Evolutionary conservation across 2,888 invertebrate species (phyloP), one percentile per base, ranked within the genome.

Genomic region (Drosophila melanocephala): DNA sequence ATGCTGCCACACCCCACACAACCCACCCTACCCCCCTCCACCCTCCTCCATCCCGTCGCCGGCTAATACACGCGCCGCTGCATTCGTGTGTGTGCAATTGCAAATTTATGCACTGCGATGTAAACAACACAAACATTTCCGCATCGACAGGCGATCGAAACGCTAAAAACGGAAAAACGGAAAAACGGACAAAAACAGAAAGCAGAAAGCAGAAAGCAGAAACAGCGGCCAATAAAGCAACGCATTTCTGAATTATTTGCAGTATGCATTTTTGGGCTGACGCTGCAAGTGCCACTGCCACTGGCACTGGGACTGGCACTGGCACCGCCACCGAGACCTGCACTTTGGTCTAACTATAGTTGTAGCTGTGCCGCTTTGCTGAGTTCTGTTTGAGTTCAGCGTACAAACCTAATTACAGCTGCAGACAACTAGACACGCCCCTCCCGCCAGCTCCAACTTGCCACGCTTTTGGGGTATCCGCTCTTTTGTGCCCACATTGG

Each of bases 41-140:
- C 0, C 33, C 12, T 4, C 33, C 12, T 0, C 35, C 14, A 35
- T 14, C 35, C 10, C 33, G 7, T 35, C 5, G 12, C n/a, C n/a
- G 19, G 26, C 50, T 73, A 72, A 74, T 63, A 79, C 75, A 77
- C 75, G 75, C 81, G 66, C 71, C 74, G 75, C 60, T 79, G 77
- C 72, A 72, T 79, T 58, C 55, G 81, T 83, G 77, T 84, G 90
- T 71, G 77, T 83, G 91, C 88, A 90, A 90, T 85, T 86, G 87
- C 90, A 89, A 91, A 87, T 91, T 87, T 87, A 87, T 87, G 87
- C 86, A 87, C 88, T 87, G 78, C 83, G 83, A 75, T 87, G 90
- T 91, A 87, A 91, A 91, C 91, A 91, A 82, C 80, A 83, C 89
- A 84, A 89, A 87, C 87, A 87, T 87, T 87, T 87, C 87, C 86